A percentile compares a stretch with the other conserved stretches of the same genome.
Evolutionary conservation across 2,888 invertebrate genomes (phyloP).

Genomic region (Hypolimnas misippus): DNA sequence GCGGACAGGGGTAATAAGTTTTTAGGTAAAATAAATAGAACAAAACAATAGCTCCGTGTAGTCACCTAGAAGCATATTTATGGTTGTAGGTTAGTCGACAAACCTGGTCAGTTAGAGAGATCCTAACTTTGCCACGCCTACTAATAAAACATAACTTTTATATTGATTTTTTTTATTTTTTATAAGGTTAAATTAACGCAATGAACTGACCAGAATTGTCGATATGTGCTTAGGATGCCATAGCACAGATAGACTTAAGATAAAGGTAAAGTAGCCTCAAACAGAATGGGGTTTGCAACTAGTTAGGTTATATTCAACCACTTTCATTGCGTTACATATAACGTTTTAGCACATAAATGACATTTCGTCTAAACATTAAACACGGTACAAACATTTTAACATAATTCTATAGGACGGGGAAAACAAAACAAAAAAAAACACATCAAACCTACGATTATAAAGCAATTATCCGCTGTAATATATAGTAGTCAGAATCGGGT

Average conservation of each 20-base stretch:
- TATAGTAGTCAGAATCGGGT: conserved; percentile 59
- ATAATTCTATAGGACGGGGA: conserved; percentile 65
- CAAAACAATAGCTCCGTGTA: conserved; percentile 79
- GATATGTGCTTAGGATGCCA: conserved; percentile 69
- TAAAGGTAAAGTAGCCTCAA: conserved; percentile 58
- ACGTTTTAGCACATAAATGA: conserved; percentile 80
- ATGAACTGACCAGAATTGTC: conserved; percentile 42
- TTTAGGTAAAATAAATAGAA: conserved; percentile 71
- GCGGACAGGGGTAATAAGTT: conserved; percentile 70
- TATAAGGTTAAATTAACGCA: not conserved
- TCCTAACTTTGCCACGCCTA: not conserved
- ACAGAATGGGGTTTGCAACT: conserved; percentile 70
- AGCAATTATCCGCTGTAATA: conserved; percentile 68
- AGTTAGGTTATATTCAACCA: conserved; percentile 71
- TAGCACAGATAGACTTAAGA: conserved; percentile 67
- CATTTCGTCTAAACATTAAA: conserved; percentile 74
- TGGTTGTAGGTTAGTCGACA: conserved; percentile 64
- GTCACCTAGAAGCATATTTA: conserved; percentile 80
- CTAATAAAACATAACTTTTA: not conserved
- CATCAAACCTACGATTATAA: conserved; percentile 70
- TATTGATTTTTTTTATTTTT: too few relatives aligned
- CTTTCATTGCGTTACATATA: conserved; percentile 82
- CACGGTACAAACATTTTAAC: conserved; percentile 65
- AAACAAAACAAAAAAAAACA: conserved; percentile 60
- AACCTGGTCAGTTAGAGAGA: conserved; percentile 66